phyloP scores from a whole-genome alignment of 2,888 invertebrate species.

The Epinotia ramella region DNA sequence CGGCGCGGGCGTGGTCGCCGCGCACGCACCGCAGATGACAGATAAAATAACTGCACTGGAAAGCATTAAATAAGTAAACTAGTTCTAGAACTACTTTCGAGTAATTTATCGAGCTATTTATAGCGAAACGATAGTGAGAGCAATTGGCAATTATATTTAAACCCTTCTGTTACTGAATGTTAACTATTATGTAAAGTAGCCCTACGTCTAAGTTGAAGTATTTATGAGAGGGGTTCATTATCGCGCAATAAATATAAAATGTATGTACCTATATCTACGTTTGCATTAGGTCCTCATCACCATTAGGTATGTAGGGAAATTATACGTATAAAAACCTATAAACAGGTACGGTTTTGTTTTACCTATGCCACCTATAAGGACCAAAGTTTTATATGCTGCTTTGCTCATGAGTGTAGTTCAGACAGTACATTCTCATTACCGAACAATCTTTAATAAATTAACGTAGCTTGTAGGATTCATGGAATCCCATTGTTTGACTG shows the following conservation, averaged over 20 bases:
- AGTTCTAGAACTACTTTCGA: slow-evolving; percentile 47
- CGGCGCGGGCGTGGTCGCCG: slow-evolving; percentile 53
- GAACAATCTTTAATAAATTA: neutral
- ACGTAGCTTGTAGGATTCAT: slow-evolving; percentile 16
- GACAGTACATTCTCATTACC: neutral
- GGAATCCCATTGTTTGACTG: slow-evolving; percentile 39
- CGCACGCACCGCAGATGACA: slow-evolving; percentile 59
- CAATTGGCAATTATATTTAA: slow-evolving; percentile 22
- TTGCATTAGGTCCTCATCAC: too few species aligned
- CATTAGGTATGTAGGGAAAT: too few species aligned
- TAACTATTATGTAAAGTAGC: neutral
- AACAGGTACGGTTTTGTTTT: too few species aligned
- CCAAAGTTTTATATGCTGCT: neutral
- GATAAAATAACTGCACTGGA: slow-evolving; percentile 54
- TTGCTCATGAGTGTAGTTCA: neutral
- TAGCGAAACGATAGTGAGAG: slow-evolving; percentile 28
- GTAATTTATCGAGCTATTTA: slow-evolving; percentile 37
- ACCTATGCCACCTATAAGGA: too few species aligned
- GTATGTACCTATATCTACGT: too few species aligned
- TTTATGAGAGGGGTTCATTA: neutral
- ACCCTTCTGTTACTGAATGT: slow-evolving; percentile 18
- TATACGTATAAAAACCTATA: too few species aligned
- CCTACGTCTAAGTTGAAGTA: neutral
- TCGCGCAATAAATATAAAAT: neutral
- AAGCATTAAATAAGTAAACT: slow-evolving; percentile 51